Base-by-base conservation (phyloP, 2,888 invertebrate species). In the Clunio marinus region DNA sequence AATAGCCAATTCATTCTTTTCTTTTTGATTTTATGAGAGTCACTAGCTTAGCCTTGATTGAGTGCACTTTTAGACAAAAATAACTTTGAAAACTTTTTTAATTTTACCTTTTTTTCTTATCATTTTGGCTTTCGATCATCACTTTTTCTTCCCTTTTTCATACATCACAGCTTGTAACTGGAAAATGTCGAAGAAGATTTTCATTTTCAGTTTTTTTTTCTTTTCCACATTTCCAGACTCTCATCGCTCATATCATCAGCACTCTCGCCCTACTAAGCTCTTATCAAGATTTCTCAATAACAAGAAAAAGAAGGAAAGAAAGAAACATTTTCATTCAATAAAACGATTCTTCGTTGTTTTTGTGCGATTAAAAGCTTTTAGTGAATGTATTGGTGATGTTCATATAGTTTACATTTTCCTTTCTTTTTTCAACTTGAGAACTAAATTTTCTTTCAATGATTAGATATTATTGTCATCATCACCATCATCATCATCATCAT, bases 321-420 rank as follows among this genome's bases (percentile, higher is more conserved):
- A 37, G 17, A 41, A 59, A 32, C 15, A n/a, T 59, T 59, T 59
- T 59, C 59, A 59, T 59, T 59, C 59, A 59, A 28, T 59, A 59
- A 57, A 35, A 32, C 32, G 7, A 59, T 22, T 51, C 22, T 51
- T 79, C 79, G 8, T 76, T 77, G 67, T 75, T 78, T 67, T 79
- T 75, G 70, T 79, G 73, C 69, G 76, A 74, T 65, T 79, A 78
- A 69, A 79, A 75, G 32, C 74, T 72, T 32, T 75, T 75, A 17
- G 73, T 75, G 71, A 78, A 78, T 60, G 27, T 58, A 24, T 58
- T 58, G 58, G 58, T 28, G 58, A 22, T n/a, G n/a, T n/a, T n/a
- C n/a, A n/a, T n/a, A n/a, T 22, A 17, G 51, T 51, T 41, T n/a
- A 41, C 15, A 41, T 41, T 4, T n/a, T 41, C n/a, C n/a, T 32